Conservation (phyloP, 2,888 invertebrate species). For the Podabrus alpinus region DNA sequence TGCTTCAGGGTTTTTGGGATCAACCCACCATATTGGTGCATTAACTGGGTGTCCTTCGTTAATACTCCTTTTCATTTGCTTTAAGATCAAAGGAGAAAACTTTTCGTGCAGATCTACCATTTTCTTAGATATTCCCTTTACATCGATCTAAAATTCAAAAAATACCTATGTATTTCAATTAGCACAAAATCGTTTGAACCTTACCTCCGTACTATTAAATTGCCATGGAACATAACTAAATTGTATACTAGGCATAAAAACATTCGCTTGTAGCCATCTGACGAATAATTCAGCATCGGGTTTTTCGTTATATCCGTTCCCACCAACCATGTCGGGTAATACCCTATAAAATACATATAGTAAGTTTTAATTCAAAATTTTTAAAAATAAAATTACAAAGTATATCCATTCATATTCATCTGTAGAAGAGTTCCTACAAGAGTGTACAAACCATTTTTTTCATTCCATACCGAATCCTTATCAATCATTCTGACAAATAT, state of each 20-base stretch:
- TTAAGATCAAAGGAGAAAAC: constrained; percentile 65
- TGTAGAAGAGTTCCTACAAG: constrained; percentile 74
- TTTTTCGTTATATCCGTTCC: constrained; percentile 63
- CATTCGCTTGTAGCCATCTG: constrained; percentile 78
- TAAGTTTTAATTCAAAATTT: neutral
- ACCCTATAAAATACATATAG: constrained; percentile 55
- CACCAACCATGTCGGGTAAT: constrained; percentile 80
- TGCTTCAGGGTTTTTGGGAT: constrained; percentile 63
- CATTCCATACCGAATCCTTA: constrained; percentile 72
- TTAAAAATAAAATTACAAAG: constrained; percentile 39
- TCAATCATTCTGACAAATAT: constrained; percentile 79
- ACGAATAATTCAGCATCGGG: constrained; percentile 70
- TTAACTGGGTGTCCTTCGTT: constrained; percentile 72
- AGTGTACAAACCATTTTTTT: constrained; percentile 71
- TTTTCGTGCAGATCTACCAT: constrained; percentile 69
- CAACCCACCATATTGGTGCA: constrained; percentile 85
- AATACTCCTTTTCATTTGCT: constrained; percentile 65
- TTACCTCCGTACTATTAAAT: neutral
- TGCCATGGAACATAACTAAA: constrained; percentile 81
- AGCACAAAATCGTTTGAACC: neutral
- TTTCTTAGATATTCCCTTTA: constrained; percentile 65
- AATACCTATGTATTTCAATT: neutral
- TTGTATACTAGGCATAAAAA: constrained; percentile 79
- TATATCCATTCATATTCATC: constrained; percentile 58
- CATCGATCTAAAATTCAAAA: constrained; percentile 53